phyloP scores from a whole-genome alignment of 2,888 invertebrate species.

The Elmis aenea region DNA sequence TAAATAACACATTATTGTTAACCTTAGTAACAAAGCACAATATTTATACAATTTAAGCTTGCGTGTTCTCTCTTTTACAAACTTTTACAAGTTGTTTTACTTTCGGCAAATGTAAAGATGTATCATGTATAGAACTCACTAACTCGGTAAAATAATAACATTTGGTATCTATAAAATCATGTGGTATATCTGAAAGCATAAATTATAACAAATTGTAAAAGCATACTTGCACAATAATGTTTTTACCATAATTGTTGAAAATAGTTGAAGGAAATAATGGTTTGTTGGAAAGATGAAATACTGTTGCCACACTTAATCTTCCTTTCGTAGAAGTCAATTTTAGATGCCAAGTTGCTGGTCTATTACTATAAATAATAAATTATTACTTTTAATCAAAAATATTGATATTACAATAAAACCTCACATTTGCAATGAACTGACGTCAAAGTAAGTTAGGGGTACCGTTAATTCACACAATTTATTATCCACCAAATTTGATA shows the following conservation, averaged over 20 bases:
- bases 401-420: conserved; percentile 1
- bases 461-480: conserved; percentile 8
- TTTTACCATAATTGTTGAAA: conserved; percentile 30
- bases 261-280: conserved; percentile 50
- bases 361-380: conserved; percentile 12
- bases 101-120: too few relatives aligned
- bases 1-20: too few relatives aligned
- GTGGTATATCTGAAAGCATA: too few relatives aligned
- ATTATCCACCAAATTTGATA: conserved; percentile 1
- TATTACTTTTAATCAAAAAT: background rate
- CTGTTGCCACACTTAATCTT: conserved; percentile 21
- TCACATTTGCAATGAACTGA: conserved; percentile 9
- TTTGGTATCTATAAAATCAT: too few relatives aligned
- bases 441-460: conserved; percentile 10
- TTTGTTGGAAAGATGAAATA: conserved; percentile 46
- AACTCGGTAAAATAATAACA: too few relatives aligned
- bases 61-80: too few relatives aligned
- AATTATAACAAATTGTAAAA: too few relatives aligned
- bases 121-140: too few relatives aligned
- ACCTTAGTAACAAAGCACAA: too few relatives aligned
- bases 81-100: too few relatives aligned
- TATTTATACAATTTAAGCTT: too few relatives aligned
- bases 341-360: conserved; percentile 14
- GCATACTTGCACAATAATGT: too few relatives aligned
- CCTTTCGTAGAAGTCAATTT: conserved; percentile 8